Evolutionary conservation across 2,113 vertebrate species (phyloP).

Genomic region (Vicugna pacos): DNA sequence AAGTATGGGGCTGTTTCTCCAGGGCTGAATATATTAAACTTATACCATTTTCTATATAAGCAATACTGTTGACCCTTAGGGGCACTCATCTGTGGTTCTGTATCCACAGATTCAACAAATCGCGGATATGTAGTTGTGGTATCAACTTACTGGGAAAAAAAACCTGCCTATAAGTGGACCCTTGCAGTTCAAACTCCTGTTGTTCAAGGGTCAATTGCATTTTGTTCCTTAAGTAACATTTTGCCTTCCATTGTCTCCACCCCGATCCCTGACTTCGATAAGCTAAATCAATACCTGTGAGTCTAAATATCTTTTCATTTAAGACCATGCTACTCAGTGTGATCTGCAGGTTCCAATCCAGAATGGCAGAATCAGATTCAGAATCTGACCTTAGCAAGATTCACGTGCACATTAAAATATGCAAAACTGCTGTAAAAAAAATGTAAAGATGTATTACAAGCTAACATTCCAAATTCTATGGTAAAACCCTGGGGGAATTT

Average conservation of each 20-base stretch:
- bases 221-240: neutral
- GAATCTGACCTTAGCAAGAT: neutral
- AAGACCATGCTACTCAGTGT: neutral
- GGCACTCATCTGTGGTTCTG: neutral
- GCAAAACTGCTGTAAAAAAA: neutral
- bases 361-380: neutral
- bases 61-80: neutral
- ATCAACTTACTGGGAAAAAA: neutral
- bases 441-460: neutral
- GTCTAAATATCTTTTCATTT: neutral
- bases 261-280: neutral
- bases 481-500: neutral
- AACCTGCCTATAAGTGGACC: neutral
- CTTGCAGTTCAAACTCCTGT: neutral
- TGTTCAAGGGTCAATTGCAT: neutral
- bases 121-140: neutral
- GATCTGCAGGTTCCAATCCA: neutral
- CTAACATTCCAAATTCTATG: neutral
- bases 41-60: neutral
- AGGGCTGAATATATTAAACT: neutral
- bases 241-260: neutral
- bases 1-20: constrained; percentile 64
- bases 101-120: neutral
- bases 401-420: neutral
- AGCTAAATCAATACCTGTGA: neutral